Base-by-base conservation (phyloP, 1,140 invertebrate species). In the Odontomachus brunneus region DNA sequence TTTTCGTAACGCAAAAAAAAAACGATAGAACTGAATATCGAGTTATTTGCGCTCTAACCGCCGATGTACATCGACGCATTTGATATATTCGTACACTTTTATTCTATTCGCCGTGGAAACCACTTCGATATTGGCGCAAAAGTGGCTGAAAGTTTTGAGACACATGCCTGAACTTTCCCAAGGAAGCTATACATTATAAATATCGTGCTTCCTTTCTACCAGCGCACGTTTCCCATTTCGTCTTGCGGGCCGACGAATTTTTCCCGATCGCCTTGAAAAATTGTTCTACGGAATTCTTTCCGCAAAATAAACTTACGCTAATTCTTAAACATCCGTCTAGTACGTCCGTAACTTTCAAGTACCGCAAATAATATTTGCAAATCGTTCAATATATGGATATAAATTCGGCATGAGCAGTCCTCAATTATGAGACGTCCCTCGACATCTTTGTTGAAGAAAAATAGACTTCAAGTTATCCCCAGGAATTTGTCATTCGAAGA, bases 111-210 rank as follows among this genome's bases (percentile, higher is more conserved):
- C 81, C n/a, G 33, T 55, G 86, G 84, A 89, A 91, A 91, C 90
- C 89, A 91, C 91, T 92, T 88, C 72, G 74, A 76, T 86, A 80
- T 89, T 76, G 89, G 80, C 55, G 88, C 85, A 87, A 90, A 90
- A 89, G 90, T 84, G 88, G 86, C 80, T 82, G 89, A 90, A 92
- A 92, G 88, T 92, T 91, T 91, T 87, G 91, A 91, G 89, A 91
- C 91, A 90, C 87, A 91, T 84, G 86, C 89, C 90, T 84, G 90
- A 84, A 91, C 83, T 91, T 89, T 91, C 88, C 87, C 88, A 87
- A 90, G 87, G 87, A 90, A 90, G 89, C 91, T 90, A 90, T 92
- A 90, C 90, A 92, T 92, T 89, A 91, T 91, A 91, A 90, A 92
- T 92, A 88, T 89, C 90, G 66, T 78, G 76, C 83, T 84, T 57